Evolutionary conservation across 2,113 vertebrate genomes (phyloP), one percentile per base, ranked within the genome.

Genomic region (Talpa occidentalis): DNA sequence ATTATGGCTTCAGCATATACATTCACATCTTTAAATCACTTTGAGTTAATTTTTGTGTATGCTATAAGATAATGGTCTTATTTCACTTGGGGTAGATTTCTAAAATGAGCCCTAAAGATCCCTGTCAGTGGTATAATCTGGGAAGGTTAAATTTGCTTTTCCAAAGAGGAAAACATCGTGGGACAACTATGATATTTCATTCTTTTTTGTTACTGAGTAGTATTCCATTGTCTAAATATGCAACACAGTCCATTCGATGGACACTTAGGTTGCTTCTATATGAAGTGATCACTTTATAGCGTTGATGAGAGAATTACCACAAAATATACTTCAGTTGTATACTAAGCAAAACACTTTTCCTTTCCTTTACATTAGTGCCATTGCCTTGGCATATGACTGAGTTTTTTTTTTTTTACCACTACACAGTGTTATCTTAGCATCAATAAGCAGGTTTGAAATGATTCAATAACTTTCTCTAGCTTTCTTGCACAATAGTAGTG

Each of bases 391-490:
- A 14, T 73, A 22, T 74, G 73, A 89, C 49, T 85, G 66, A 82
- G 92, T n/a, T 69, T 72, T 78, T 85, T 60, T 85, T 60, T 73
- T 60, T 26, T 42, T 24, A 21, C 26, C 17, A 14, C 86, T 78
- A 37, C 14, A 37, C 40, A 94, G 35, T 80, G 80, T 26, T 44
- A 64, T 60, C 44, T 79, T 72, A 70, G 72, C 67, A 60, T 91
- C 73, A 66, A 8, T 72, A 74, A 95, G 44, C 32, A 44, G 59
- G n/a, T 74, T 79, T 88, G 40, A 90, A 88, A 77, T 83, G 89
- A 91, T 93, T 79, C 88, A 94, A 32, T 83, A 93, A 89, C 82
- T 96, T 94, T 95, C 73, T 92, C 73, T 91, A 60, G 73, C 52
- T 91, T 72, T 79, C 49, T 85, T 91, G 91, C 17, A 37, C 42